These are phyloP conservation scores for Ochotona curzoniae DNA, from an alignment of 2,113 vertebrate species.

Conservation along the genomic window DNA sequence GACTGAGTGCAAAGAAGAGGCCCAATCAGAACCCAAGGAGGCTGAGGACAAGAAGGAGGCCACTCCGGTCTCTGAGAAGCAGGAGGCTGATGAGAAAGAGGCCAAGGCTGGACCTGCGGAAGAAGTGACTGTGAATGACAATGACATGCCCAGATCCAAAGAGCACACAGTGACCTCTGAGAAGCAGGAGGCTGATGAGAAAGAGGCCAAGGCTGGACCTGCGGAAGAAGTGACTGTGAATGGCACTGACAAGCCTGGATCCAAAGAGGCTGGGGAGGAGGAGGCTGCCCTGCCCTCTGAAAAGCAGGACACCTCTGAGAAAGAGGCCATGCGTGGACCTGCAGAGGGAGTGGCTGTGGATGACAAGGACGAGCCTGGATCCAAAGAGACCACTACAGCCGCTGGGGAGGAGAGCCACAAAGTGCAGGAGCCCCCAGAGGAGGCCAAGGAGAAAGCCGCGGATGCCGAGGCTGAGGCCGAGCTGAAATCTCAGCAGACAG, in stretches of 20 bases:
- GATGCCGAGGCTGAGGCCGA: not conserved
- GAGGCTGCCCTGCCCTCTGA: accelerated
- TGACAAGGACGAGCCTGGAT: not conserved
- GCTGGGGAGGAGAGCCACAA: not conserved
- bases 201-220: not conserved
- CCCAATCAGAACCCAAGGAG: not conserved
- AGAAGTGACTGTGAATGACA: no score
- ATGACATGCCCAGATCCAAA: not conserved
- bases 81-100: not conserved
- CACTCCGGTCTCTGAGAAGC: not conserved
- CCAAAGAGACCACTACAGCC: not conserved
- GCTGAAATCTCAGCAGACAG: not conserved
- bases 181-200: not conserved
- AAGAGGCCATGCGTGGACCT: not conserved
- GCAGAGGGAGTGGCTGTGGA: not conserved
- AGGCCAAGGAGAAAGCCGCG: not conserved
- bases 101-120: not conserved
- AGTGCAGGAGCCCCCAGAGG: not conserved
- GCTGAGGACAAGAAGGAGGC: not conserved
- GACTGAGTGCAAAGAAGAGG: not conserved
- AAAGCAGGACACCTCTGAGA: not conserved
- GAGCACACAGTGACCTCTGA: not conserved
- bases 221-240: not conserved
- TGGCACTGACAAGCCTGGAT: no score
- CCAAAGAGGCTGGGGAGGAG: not conserved